Base-by-base conservation (phyloP, 1,140 invertebrate genomes). In the Caenorhabditis tropicalis region DNA sequence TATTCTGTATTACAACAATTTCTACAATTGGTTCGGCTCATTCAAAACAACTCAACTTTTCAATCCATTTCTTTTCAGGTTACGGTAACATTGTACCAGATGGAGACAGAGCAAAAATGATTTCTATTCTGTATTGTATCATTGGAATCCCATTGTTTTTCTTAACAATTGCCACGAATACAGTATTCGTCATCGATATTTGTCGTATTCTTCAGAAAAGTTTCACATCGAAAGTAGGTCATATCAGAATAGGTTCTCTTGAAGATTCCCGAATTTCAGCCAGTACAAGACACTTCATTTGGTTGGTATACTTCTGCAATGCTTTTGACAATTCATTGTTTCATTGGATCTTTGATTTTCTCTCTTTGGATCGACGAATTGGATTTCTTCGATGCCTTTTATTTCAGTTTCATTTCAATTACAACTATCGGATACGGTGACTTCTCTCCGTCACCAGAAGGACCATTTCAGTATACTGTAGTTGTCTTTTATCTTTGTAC, bases 351-450 rank as follows among this genome's bases (percentile, higher is more conserved):
- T 12, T 19, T 85, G 9, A 85, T 85, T 12, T 85, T 85, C 60
- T 70, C 60, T 10, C 58, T 53, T 19, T 85, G 84, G 84, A 85
- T 85, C 46, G 84, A 85, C 21, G 51, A 85, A 36, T 58, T 85
- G 33, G 24, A 33, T 15, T 85, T 85, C n/a, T 58, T 85, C 16
- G 53, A 81, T 15, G 84, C 84, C 43, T 70, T 85, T 46, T 85
- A 85, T 24, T 82, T 82, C 31, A 85, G 84, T 48, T 85, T 85
- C 60, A 82, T 85, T 15, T 85, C 84, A 2, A 85, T 85, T 33
- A 81, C 84, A 7, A 85, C 84, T 2, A 85, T 85, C 27, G 84
- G 84, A 19, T 85, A 85, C 29, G 84, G 84, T 4, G 84, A 85
- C 33, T 53, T 48, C 19, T 46, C 81, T 6, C 84, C 84, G 7